Conservation (phyloP, 2,113 vertebrate genomes). For the Rhinoptilus africanus region DNA sequence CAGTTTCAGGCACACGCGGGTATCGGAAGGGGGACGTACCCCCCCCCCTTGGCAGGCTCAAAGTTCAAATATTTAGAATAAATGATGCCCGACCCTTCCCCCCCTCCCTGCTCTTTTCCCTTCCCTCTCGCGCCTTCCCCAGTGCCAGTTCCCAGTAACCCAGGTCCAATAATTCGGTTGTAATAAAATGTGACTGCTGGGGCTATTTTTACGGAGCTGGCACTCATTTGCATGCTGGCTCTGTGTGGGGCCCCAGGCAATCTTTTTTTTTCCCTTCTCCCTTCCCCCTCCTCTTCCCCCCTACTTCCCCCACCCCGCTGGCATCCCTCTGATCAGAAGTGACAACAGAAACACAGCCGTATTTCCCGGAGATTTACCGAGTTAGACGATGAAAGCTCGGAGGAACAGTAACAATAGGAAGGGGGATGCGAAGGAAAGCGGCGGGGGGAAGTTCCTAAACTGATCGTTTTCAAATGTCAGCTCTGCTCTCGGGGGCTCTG, state of each 20-base stretch:
- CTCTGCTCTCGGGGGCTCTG: conserved; percentile 32
- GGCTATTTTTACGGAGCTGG: conserved; percentile 72
- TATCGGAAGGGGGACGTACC: neutral
- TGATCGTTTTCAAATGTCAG: conserved; percentile 75
- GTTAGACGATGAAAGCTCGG: conserved; percentile 69
- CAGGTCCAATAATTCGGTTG: conserved; percentile 57
- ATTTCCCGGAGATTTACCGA: conserved; percentile 78
- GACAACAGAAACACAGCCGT: conserved; percentile 80
- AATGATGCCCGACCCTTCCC: conserved; percentile 8
- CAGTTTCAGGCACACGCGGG: neutral
- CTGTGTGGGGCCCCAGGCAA: conserved; percentile 72
- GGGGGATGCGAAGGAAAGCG: conserved; percentile 8
- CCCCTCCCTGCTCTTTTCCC: neutral
- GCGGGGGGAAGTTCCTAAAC: conserved; percentile 61
- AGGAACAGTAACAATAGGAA: conserved; percentile 70
- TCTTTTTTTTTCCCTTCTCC: conserved; percentile 12
- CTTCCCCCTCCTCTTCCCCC: neutral
- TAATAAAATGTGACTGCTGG: conserved; percentile 79
- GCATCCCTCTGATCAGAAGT: conserved; percentile 80
- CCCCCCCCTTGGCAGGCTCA: neutral
- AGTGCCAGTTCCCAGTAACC: conserved; percentile 64
- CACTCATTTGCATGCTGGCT: conserved; percentile 74
- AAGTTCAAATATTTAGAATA: conserved; percentile 1
- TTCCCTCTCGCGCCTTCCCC: neutral
- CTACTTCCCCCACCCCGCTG: conserved; percentile 31